Conservation (phyloP, 2,113 vertebrate species). For the Cololabis saira region DNA sequence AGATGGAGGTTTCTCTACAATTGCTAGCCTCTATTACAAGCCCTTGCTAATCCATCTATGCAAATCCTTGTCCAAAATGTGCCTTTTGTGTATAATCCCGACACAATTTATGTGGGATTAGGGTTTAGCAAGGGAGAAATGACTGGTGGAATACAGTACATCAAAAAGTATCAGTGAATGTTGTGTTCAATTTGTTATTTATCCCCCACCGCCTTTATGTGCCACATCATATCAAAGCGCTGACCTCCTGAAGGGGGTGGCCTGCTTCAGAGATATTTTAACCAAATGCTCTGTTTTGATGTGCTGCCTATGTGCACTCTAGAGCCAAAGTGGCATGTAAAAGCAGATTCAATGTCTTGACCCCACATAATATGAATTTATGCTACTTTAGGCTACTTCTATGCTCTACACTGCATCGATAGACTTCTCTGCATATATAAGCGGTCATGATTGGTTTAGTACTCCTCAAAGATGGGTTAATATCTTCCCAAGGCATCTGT, state of each 20-base stretch:
- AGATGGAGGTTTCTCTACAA: constrained; percentile 62
- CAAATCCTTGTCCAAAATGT: constrained; percentile 79
- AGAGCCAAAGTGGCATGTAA: too few relatives aligned
- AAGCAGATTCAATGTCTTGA: too few relatives aligned
- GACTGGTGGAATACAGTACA: constrained; percentile 49
- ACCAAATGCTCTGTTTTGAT: constrained; percentile 1
- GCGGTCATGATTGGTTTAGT: constrained; percentile 32
- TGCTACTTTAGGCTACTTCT: constrained; percentile 11
- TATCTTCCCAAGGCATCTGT: constrained; percentile 37
- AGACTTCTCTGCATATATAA: constrained; percentile 9
- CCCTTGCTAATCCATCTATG: constrained; percentile 78
- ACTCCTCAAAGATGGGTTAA: constrained; percentile 32
- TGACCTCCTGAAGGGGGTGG: constrained; percentile 6
- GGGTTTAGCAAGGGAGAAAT: constrained; percentile 55
- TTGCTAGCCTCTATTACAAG: constrained; percentile 76
- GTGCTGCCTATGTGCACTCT: not conserved
- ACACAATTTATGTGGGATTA: constrained; percentile 78
- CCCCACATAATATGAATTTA: constrained; percentile 11
- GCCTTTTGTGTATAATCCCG: constrained; percentile 80
- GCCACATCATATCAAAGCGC: constrained; percentile 52
- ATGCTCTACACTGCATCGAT: not conserved
- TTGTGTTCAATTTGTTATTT: constrained; percentile 45
- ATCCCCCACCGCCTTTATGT: constrained; percentile 23
- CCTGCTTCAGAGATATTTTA: not conserved
- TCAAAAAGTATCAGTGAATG: constrained; percentile 57